Percentiles rank a stretch among this genome's conserved stretches.
Evolutionary conservation across 2,113 vertebrate genomes (phyloP).

Genomic region (Edolisoma coerulescens): DNA sequence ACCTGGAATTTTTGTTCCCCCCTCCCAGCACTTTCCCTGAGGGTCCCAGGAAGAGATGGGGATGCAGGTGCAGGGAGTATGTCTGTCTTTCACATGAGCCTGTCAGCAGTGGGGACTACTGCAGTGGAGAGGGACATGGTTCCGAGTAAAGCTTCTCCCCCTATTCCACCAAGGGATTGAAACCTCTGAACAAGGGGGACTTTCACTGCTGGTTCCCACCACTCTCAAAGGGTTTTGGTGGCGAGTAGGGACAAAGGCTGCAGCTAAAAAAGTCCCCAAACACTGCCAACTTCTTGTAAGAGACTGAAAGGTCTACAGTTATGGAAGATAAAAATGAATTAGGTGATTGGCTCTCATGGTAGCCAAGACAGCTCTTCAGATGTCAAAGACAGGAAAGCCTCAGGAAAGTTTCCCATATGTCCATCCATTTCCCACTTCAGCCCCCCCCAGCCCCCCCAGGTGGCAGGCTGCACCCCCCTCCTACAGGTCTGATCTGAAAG

Average conservation of each 20-base stretch:
- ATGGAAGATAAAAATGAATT: accelerated
- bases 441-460: not conserved
- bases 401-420: not conserved
- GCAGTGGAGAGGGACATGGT: not conserved
- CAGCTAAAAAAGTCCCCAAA: not conserved
- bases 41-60: not conserved
- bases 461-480: not conserved
- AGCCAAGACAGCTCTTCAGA: not conserved
- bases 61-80: not conserved
- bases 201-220: not conserved
- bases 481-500: not conserved
- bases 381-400: not conserved
- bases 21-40: not conserved
- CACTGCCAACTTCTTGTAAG: not conserved
- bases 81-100: not conserved
- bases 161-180: not conserved
- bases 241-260: not conserved
- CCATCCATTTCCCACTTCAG: not conserved
- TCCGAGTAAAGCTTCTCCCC: not conserved
- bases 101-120: not conserved
- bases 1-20: not conserved
- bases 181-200: not conserved
- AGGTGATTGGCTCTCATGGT: not conserved
- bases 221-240: not conserved
- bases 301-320: not conserved